Evolutionary conservation across 2,797 vertebrate species (phyloP).

Genomic region (Cheirogaleus major): DNA sequence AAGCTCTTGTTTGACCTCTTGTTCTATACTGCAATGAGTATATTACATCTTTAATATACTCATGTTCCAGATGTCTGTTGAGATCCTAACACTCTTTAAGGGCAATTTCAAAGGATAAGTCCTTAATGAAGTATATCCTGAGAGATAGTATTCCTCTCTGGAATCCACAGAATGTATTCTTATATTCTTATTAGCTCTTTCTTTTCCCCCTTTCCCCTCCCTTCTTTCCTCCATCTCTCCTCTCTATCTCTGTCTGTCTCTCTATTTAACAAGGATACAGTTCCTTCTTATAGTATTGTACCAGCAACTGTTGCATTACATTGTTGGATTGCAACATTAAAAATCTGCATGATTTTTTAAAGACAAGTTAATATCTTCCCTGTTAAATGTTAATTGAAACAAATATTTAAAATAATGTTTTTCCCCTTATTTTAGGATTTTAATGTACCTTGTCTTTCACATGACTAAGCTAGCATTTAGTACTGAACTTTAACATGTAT

Average conservation of each 20-base stretch:
- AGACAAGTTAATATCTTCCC: background rate
- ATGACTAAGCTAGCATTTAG: background rate
- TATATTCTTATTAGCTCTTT: background rate
- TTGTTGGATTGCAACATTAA: background rate
- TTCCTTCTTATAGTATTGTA: background rate
- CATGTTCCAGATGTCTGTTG: background rate
- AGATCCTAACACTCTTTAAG: background rate
- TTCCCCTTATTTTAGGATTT: background rate
- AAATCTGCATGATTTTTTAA: background rate
- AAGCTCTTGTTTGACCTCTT: background rate
- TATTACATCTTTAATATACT: background rate
- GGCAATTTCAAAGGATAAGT: background rate
- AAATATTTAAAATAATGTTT: background rate
- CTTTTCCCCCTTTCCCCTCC: background rate
- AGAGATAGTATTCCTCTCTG: background rate
- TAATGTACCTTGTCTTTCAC: background rate
- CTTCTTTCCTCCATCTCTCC: fast-evolving
- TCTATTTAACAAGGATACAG: background rate
- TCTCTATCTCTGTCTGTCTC: background rate
- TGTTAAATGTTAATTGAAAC: background rate
- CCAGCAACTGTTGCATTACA: background rate
- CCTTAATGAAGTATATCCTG: background rate
- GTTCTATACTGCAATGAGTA: background rate
- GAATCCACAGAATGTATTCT: background rate
- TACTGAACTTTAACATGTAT: background rate